Evolutionary conservation across 2,797 vertebrate species (phyloP).

Genomic region (Podarcis lilfordi): DNA sequence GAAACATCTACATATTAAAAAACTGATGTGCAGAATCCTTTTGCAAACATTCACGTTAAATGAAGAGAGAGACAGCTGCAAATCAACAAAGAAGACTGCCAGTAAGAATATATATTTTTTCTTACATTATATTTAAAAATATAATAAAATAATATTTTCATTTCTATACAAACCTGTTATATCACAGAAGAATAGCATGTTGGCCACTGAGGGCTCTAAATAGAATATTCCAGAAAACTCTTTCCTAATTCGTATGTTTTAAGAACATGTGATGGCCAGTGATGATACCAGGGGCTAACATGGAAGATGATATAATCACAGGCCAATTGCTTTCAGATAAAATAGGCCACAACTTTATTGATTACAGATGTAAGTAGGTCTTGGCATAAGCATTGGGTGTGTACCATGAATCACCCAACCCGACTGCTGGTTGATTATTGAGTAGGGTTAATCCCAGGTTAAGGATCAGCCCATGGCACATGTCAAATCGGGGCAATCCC

Average conservation of each 20-base stretch:
- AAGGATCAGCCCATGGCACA: too few species aligned
- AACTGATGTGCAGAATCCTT: not conserved
- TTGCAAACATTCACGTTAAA: not conserved
- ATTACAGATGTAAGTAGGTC: too few species aligned
- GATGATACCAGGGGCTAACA: too few species aligned
- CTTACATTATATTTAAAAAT: not conserved
- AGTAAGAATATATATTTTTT: not conserved
- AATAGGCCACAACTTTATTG: too few species aligned
- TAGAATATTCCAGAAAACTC: not conserved
- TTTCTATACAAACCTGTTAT: not conserved
- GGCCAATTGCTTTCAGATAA: too few species aligned
- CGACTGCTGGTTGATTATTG: too few species aligned
- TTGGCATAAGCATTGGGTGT: too few species aligned
- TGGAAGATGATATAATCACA: too few species aligned
- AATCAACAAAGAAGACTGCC: not conserved
- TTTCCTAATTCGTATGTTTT: not conserved
- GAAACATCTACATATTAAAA: slow-evolving; percentile 34
- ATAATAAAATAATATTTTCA: not conserved
- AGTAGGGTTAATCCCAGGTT: too few species aligned
- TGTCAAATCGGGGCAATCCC: too few species aligned
- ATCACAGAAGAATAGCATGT: not conserved
- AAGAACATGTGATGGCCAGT: not conserved
- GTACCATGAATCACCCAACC: too few species aligned
- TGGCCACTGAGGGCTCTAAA: not conserved
- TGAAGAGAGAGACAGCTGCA: not conserved